phyloP scores from a whole-genome alignment of 2,113 vertebrate species.

The Chiloscyllium plagiosum region DNA sequence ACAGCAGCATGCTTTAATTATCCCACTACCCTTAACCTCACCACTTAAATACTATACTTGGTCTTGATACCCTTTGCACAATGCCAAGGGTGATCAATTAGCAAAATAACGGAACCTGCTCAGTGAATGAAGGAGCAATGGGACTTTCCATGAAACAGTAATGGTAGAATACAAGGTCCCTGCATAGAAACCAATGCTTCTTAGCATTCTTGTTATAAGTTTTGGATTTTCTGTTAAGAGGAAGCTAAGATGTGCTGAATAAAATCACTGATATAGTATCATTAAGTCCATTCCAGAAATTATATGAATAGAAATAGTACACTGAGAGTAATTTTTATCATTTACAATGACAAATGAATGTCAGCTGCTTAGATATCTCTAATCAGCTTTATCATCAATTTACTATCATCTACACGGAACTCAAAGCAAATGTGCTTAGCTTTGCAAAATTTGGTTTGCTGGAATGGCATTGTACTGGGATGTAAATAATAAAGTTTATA shows the following conservation, averaged over 20 bases:
- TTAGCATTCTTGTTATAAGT: neutral
- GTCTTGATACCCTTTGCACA: neutral
- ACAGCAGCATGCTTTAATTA: neutral
- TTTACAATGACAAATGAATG: neutral
- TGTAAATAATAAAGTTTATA: neutral
- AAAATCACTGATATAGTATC: neutral
- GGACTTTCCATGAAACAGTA: neutral
- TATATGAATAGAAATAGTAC: neutral
- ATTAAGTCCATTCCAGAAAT: too few species aligned
- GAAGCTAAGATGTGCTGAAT: neutral
- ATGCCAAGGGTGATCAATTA: neutral
- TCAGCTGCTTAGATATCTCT: neutral
- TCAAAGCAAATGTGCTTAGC: neutral
- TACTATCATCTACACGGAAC: neutral
- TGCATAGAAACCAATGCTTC: neutral
- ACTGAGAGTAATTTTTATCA: neutral
- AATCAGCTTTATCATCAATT: neutral
- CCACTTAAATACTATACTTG: neutral
- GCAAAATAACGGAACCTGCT: neutral
- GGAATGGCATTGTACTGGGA: conserved; percentile 19
- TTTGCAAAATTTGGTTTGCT: conserved; percentile 35
- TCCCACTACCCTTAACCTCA: neutral
- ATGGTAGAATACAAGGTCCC: neutral
- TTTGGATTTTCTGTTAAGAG: neutral
- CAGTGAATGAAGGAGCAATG: neutral